phyloP scores from a whole-genome alignment of 2,113 vertebrate genomes.

The Hydrochoerus hydrochaeris region DNA sequence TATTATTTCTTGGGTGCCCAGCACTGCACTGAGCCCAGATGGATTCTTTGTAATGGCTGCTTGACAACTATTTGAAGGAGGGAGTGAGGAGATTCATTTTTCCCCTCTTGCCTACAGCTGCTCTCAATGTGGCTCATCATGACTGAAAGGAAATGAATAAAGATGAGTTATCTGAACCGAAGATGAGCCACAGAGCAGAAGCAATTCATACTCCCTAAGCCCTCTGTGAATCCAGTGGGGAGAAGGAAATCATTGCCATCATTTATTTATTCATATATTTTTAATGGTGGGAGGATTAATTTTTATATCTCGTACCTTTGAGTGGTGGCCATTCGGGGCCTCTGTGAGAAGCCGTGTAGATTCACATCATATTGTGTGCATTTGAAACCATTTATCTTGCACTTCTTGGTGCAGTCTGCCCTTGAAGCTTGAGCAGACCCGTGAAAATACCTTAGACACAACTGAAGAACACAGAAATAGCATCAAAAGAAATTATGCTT shows the following conservation, averaged over 20 bases:
- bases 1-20: conserved; percentile 77
- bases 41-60: conserved; percentile 69
- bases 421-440: conserved; percentile 49
- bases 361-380: conserved; percentile 52
- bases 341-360: conserved; percentile 61
- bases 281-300: conserved; percentile 58
- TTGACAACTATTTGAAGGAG: conserved; percentile 76
- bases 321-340: conserved; percentile 56
- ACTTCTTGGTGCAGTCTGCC: conserved; percentile 10
- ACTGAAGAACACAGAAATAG: conserved; percentile 32
- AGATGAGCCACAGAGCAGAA: conserved; percentile 76
- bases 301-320: conserved; percentile 59
- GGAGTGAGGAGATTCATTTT: conserved; percentile 47
- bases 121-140: conserved; percentile 83
- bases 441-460: conserved; percentile 13
- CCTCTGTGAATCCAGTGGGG: conserved; percentile 3
- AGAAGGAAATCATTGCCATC: conserved; percentile 45
- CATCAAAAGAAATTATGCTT: conserved; percentile 40
- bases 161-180: conserved; percentile 86
- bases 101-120: conserved; percentile 82
- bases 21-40: conserved; percentile 68
- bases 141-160: conserved; percentile 88
- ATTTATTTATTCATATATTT: conserved; percentile 71
- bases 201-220: conserved; percentile 41
- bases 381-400: conserved; percentile 50